These are phyloP conservation scores for Apodemus agrarius DNA, from an alignment of 2,797 vertebrate species.

Conservation along the genomic window DNA sequence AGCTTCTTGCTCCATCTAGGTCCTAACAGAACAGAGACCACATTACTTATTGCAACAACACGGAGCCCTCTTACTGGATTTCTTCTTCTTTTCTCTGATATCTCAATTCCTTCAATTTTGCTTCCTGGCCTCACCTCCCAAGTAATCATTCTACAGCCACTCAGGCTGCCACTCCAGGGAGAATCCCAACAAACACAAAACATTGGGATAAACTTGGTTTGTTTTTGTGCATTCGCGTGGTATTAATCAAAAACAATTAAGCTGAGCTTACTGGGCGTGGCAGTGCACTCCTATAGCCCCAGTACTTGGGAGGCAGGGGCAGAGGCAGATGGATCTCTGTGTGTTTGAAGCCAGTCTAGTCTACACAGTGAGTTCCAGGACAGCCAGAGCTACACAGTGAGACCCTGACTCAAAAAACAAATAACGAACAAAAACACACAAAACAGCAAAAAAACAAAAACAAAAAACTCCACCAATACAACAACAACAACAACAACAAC, in stretches of 20 bases:
- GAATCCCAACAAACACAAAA: conserved; percentile 4
- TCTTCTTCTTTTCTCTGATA: neutral
- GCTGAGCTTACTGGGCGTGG: too few species aligned
- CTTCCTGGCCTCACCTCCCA: neutral
- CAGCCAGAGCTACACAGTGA: neutral
- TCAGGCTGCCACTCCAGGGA: neutral
- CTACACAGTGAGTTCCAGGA: neutral
- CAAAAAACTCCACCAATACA: too few species aligned
- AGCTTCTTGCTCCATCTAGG: neutral
- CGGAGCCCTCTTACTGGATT: neutral
- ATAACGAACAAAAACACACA: neutral
- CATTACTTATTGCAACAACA: too few species aligned
- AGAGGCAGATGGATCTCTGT: neutral
- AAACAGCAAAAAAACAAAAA: neutral
- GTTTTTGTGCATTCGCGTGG: neutral
- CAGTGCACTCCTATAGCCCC: fast-evolving
- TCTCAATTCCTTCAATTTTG: neutral
- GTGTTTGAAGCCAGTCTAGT: neutral
- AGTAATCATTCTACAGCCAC: neutral
- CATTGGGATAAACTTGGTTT: neutral
- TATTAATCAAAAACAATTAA: conserved; percentile 1
- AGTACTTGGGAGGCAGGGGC: neutral
- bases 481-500: too few species aligned
- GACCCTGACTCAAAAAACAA: neutral
- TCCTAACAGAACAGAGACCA: neutral